Evolutionary conservation across 37 sponge, comb jelly and placozoan species (phyloP).

Genomic region (Halichondria panicea): DNA sequence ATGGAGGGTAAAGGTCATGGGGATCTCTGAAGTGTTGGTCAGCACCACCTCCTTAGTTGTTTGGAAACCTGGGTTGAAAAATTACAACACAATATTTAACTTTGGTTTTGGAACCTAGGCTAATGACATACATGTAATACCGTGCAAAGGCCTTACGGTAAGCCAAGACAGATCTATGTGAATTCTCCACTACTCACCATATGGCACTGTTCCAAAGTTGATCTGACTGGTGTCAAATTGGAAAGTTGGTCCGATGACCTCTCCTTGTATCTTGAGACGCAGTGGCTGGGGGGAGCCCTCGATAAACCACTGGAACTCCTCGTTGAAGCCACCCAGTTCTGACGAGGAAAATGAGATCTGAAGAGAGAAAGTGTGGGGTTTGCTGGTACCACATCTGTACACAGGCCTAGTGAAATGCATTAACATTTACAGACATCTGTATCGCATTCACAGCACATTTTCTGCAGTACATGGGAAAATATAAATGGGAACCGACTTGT

Average conservation of each 20-base stretch:
- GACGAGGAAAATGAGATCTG: slow-evolving; percentile 86
- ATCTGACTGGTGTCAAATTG: slow-evolving; percentile 72
- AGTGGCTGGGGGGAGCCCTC: slow-evolving; percentile 71
- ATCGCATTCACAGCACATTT: too few species aligned
- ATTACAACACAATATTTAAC: background rate
- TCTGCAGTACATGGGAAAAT: too few species aligned
- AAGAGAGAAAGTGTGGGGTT: background rate
- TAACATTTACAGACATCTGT: too few species aligned
- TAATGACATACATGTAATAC: too few species aligned
- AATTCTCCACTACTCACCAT: slow-evolving; percentile 54
- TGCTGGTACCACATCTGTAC: background rate
- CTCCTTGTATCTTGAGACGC: slow-evolving; percentile 74
- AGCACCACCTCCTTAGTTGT: slow-evolving; percentile 58
- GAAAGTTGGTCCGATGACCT: slow-evolving; percentile 96
- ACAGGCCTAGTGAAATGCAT: too few species aligned
- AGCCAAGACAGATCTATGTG: background rate
- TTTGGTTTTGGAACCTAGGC: too few species aligned
- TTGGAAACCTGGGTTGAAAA: slow-evolving; percentile 59
- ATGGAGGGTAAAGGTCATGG: slow-evolving; percentile 70
- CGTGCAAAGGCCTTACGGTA: too few species aligned
- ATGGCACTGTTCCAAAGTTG: slow-evolving; percentile 85
- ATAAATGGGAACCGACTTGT: too few species aligned
- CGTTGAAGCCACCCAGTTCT: slow-evolving; percentile 83
- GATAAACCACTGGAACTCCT: slow-evolving; percentile 81
- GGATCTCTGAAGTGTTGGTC: slow-evolving; percentile 91